Conservation (phyloP, 2,113 vertebrate species). For the Sinosuthora webbiana region DNA sequence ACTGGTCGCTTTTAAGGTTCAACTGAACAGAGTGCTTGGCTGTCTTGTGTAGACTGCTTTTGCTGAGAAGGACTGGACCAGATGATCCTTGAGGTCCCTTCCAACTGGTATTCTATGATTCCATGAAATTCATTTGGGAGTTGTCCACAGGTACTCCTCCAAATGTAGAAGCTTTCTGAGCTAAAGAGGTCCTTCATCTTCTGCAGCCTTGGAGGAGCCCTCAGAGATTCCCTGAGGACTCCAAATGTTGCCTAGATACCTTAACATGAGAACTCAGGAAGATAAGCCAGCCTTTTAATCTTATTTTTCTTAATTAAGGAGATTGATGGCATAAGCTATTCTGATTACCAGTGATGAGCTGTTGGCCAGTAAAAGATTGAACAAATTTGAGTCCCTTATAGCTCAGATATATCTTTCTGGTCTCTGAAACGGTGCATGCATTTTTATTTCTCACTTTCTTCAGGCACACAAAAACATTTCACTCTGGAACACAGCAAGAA, state of each 20-base stretch:
- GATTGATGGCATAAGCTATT: not conserved
- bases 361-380: not conserved
- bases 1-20: not conserved
- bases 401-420: not conserved
- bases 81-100: not conserved
- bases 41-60: not conserved
- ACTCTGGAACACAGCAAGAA: not conserved
- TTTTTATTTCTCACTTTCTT: not conserved
- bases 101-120: not conserved
- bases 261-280: not conserved
- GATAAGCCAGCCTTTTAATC: not conserved
- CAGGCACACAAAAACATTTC: not conserved
- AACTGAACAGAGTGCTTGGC: not conserved
- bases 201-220: not conserved
- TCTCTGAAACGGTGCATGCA: accelerated
- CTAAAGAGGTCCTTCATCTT: not conserved
- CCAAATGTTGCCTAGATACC: not conserved
- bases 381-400: not conserved
- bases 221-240: not conserved
- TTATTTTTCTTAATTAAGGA: slow-evolving; percentile 4
- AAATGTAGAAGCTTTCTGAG: not conserved
- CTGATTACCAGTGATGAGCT: not conserved
- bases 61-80: not conserved
- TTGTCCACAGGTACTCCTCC: not conserved
- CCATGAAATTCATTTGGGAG: not conserved